Evolutionary conservation across 2,797 vertebrate genomes (phyloP).

Genomic region (Danio albolineatus): DNA sequence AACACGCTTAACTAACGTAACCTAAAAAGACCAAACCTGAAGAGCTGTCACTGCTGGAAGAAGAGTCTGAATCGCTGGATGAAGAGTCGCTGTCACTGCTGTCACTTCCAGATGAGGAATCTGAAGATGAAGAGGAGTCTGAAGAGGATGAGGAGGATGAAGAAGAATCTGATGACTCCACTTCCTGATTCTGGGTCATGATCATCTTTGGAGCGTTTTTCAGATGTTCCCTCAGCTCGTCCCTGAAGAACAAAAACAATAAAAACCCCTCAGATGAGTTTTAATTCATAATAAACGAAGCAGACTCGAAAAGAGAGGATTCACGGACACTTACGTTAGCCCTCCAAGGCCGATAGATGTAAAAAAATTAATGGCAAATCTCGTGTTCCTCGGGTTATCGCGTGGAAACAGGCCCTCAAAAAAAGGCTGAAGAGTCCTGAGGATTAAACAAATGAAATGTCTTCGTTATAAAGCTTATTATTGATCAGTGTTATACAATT

Average conservation of each 20-base stretch:
- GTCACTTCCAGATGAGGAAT: constrained; percentile 79
- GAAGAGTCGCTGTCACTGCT: constrained; percentile 63
- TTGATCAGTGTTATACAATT: neutral
- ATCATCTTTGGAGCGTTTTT: constrained; percentile 98
- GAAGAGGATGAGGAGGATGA: constrained; percentile 84
- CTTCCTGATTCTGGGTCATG: constrained; percentile 94
- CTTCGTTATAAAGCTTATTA: neutral
- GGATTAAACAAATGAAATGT: constrained; percentile 42
- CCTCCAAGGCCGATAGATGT: constrained; percentile 98
- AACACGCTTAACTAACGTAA: neutral
- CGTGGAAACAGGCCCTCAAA: constrained; percentile 96
- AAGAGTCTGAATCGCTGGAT: constrained; percentile 73
- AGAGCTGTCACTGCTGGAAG: constrained; percentile 56
- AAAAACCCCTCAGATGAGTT: neutral
- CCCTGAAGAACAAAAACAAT: constrained; percentile 74
- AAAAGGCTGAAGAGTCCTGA: constrained; percentile 90
- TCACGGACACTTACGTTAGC: constrained; percentile 86
- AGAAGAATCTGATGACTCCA: constrained; percentile 86
- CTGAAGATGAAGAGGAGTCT: constrained; percentile 70
- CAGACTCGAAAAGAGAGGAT: neutral
- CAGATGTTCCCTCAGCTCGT: constrained; percentile 95
- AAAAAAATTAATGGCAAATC: constrained; percentile 99
- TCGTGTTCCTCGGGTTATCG: constrained; percentile 96
- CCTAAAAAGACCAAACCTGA: constrained; percentile 35
- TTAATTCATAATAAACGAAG: neutral